A percentile compares a stretch with the other conserved stretches of the same genome.
phyloP scores from a whole-genome alignment of 2,797 vertebrate genomes.

The Crenuchus spilurus region DNA sequence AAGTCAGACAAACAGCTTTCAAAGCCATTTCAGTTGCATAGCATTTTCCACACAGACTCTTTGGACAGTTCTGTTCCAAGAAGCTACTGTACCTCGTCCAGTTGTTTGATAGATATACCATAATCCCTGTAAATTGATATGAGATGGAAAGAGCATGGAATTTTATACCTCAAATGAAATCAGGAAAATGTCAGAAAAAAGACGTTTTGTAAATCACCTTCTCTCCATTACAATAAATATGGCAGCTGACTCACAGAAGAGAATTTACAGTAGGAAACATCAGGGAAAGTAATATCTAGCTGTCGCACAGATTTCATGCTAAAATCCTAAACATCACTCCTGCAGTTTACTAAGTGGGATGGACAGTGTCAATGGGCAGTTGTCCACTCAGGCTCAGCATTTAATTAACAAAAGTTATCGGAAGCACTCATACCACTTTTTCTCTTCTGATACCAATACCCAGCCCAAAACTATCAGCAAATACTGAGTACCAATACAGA shows the following conservation, averaged over 20 bases:
- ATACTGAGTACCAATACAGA: too few relatives aligned
- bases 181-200: slow-evolving; percentile 59
- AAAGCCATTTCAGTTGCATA: slow-evolving; percentile 19
- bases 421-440: too few relatives aligned
- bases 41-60: slow-evolving; percentile 44
- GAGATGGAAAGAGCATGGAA: slow-evolving; percentile 58
- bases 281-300: slow-evolving; percentile 51
- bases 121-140: slow-evolving; percentile 62
- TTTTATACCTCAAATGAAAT: slow-evolving; percentile 59
- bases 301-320: slow-evolving; percentile 41
- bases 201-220: slow-evolving; percentile 59
- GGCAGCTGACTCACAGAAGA: slow-evolving; percentile 41
- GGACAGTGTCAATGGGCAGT: background rate
- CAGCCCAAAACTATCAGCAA: too few relatives aligned
- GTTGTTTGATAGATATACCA: slow-evolving; percentile 57
- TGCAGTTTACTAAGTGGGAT: slow-evolving; percentile 3
- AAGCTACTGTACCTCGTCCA: slow-evolving; percentile 30
- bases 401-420: too few relatives aligned
- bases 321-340: slow-evolving; percentile 11
- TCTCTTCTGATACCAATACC: too few relatives aligned
- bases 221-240: slow-evolving; percentile 50
- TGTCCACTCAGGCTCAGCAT: too few relatives aligned
- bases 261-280: slow-evolving; percentile 56
- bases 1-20: slow-evolving; percentile 35
- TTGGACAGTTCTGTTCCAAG: slow-evolving; percentile 12